Evolutionary conservation across 2,888 invertebrate genomes (phyloP).

Genomic region (Melanostoma scalare): DNA sequence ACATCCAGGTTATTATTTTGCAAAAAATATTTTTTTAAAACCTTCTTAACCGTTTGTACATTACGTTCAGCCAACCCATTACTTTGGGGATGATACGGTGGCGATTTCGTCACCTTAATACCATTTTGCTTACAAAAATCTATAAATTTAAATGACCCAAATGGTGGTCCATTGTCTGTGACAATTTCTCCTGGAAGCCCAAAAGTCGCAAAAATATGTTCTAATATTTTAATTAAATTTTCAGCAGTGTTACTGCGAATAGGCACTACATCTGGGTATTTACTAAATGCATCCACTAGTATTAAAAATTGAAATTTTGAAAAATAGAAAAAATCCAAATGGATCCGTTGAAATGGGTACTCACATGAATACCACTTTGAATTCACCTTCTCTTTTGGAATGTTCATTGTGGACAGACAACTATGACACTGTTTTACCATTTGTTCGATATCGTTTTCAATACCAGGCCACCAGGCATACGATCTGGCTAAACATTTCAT

Average conservation of each 20-base stretch:
- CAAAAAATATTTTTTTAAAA: constrained; percentile 58
- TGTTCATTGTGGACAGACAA: not conserved
- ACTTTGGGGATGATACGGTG: constrained; percentile 72
- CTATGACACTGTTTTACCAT: not conserved
- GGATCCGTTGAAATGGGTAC: constrained; percentile 6
- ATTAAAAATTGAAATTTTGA: constrained; percentile 3
- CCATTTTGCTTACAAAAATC: constrained; percentile 41
- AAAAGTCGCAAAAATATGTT: too few relatives aligned
- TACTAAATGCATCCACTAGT: constrained; percentile 1
- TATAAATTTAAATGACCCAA: constrained; percentile 33
- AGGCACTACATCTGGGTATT: constrained; percentile 14
- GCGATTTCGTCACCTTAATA: constrained; percentile 66
- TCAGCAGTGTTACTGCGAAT: constrained; percentile 13
- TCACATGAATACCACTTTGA: constrained; percentile 3
- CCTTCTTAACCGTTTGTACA: constrained; percentile 69
- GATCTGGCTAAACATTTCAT: constrained; percentile 20
- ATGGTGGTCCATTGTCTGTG: constrained; percentile 74
- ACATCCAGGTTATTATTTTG: not conserved
- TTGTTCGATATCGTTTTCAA: constrained; percentile 6
- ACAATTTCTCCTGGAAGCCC: constrained; percentile 56
- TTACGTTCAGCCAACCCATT: constrained; percentile 72
- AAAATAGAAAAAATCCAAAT: constrained; percentile 4
- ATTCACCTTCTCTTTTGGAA: constrained; percentile 1
- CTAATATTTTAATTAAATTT: too few relatives aligned
- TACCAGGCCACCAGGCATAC: constrained; percentile 17